phyloP scores from a whole-genome alignment of 1,140 invertebrate genomes.

The Diuraphis noxia region DNA sequence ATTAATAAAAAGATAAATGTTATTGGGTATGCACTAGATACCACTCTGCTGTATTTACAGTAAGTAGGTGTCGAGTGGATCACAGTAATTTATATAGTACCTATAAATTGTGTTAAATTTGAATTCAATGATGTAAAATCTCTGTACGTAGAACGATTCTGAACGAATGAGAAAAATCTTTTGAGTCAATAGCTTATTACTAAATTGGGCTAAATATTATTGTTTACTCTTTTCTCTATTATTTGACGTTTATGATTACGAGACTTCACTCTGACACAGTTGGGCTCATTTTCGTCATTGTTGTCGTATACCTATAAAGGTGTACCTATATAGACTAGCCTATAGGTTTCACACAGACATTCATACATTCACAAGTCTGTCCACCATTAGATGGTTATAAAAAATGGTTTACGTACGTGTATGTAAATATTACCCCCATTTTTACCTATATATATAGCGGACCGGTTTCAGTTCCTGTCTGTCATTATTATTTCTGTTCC shows the following conservation, averaged over 20 bases:
- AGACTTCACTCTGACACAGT: constrained; percentile 22
- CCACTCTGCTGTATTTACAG: too few species aligned
- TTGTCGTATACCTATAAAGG: not conserved
- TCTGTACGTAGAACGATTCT: too few species aligned
- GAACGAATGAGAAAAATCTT: too few species aligned
- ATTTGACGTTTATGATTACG: constrained; percentile 13
- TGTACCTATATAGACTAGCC: not conserved
- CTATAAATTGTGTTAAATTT: too few species aligned
- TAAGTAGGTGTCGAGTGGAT: too few species aligned
- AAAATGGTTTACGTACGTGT: constrained; percentile 36
- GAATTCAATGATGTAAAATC: too few species aligned
- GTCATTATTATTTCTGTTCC: constrained; percentile 17
- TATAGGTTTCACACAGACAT: constrained; percentile 29
- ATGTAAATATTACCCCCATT: constrained; percentile 38
- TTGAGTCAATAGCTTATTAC: not conserved
- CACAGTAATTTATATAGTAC: too few species aligned
- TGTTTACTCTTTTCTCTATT: not conserved
- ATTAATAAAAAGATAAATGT: too few species aligned
- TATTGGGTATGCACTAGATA: too few species aligned
- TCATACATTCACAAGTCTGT: constrained; percentile 22
- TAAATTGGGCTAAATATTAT: not conserved
- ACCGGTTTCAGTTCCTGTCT: constrained; percentile 40
- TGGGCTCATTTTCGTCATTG: constrained; percentile 17
- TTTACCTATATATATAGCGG: not conserved
- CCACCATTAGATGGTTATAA: constrained; percentile 27